A percentile compares a stretch with the other conserved stretches of the same genome.
Evolutionary conservation across 2,797 vertebrate genomes (phyloP).

Genomic region (Dryobates pubescens): DNA sequence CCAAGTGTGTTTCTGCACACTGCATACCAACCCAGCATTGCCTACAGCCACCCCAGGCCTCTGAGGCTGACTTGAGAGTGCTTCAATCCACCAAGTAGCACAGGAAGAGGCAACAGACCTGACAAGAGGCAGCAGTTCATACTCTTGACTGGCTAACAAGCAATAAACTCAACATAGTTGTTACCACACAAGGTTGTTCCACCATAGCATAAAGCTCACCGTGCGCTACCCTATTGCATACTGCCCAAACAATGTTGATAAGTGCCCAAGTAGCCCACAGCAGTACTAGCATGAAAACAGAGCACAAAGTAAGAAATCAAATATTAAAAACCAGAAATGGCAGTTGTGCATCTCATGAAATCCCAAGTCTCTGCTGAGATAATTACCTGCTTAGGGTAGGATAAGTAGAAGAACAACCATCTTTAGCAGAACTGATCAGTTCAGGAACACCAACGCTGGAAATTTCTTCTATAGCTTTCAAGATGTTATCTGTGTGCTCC

Average conservation of each 20-base stretch:
- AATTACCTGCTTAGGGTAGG: conserved; percentile 87
- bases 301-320: neutral
- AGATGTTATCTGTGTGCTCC: conserved; percentile 86
- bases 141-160: neutral
- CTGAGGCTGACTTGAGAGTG: neutral
- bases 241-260: neutral
- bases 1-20: neutral
- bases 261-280: neutral
- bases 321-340: neutral
- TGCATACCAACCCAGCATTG: neutral
- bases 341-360: neutral
- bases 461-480: conserved; percentile 94
- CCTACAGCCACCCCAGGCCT: neutral
- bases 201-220: neutral
- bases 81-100: neutral
- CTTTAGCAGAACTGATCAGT: conserved; percentile 85
- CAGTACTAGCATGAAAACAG: neutral
- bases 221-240: accelerated
- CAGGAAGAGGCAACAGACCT: neutral
- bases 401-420: conserved; percentile 86
- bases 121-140: neutral
- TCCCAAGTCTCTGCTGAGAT: neutral
- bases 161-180: neutral
- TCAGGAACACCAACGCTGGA: conserved; percentile 86
- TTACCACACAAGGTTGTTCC: neutral